phyloP scores from a whole-genome alignment of 2,113 vertebrate genomes.

The Cyprinodon variegatus region DNA sequence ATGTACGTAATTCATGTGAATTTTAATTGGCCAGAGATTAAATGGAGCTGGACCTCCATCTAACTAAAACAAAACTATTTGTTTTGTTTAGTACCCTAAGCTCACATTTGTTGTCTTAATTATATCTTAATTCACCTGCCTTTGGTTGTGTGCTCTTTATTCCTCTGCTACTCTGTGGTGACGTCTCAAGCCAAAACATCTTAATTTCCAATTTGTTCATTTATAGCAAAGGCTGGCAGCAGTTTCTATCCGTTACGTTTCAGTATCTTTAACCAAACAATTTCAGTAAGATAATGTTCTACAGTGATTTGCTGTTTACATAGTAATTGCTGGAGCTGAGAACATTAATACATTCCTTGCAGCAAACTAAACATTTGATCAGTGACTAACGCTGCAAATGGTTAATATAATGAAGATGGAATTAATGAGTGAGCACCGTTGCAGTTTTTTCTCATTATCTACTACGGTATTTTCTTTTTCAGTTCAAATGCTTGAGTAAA shows the following conservation, averaged over 20 bases:
- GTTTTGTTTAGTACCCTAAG: neutral
- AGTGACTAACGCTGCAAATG: neutral
- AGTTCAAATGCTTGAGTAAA: constrained; percentile 1
- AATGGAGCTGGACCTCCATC: neutral
- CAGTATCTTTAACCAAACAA: constrained; percentile 23
- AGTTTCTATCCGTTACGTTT: constrained; percentile 51
- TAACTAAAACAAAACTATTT: neutral
- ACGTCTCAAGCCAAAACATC: constrained; percentile 18
- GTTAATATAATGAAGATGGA: neutral
- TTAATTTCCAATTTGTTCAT: constrained; percentile 19
- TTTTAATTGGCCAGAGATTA: neutral
- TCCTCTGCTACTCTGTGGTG: constrained; percentile 6
- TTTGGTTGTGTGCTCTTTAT: constrained; percentile 4
- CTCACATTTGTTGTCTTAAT: neutral
- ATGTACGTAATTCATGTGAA: neutral
- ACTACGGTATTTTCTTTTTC: neutral
- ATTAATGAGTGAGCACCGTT: neutral
- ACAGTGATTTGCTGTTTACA: constrained; percentile 17
- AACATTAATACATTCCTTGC: neutral
- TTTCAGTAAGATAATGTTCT: constrained; percentile 12
- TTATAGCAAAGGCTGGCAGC: constrained; percentile 40
- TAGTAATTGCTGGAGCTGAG: constrained; percentile 11
- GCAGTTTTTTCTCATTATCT: neutral
- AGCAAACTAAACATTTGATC: constrained; percentile 6
- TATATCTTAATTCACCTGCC: neutral